Base-by-base conservation (phyloP, 2,888 invertebrate genomes). In the Hipparchia sbordonii region DNA sequence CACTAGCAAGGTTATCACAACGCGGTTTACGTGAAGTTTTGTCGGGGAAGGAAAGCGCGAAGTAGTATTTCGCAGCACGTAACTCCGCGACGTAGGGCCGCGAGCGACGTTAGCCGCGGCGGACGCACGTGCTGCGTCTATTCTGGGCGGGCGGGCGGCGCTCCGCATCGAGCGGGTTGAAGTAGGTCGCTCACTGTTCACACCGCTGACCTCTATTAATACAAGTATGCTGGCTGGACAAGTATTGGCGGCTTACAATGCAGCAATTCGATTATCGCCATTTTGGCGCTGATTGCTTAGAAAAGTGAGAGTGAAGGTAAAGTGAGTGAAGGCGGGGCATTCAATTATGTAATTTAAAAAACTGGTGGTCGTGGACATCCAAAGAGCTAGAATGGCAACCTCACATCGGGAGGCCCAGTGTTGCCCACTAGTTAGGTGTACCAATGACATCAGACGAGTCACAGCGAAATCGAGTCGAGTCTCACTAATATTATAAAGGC, bases 101-200 rank as follows among this genome's bases (percentile, higher is more conserved):
- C 78, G 77, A 74, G 79, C 73, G 82, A 86, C 92, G 91, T 89
- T 87, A 86, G 89, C 82, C 90, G 87, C 85, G 86, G 80, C 80
- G 83, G 89, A 89, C 92, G 91, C 93, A 92, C 93, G 92, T 93
- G 93, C 92, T 91, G 88, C 90, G 89, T 92, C 93, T 93, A 93
- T 93, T 93, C 91, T 89, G 90, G 91, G 85, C 84, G 84, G 85
- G 84, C 86, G 88, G 85, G 80, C 81, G 77, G 81, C 79, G 79
- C 74, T 75, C 76, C 77, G 78, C 89, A 90, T 90, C 89, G 92
- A 92, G 88, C 92, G 89, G 84, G 81, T 84, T 87, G 88, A 92
- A 89, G 86, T 92, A 90, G 92, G 92, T 92, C 91, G 91, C 84
- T 79, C 10, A 3, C 13, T n/a, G 54, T 12, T 54, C 84, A 78